Evolutionary conservation across 2,797 vertebrate genomes (phyloP).

Genomic region (Coregonus ussuriensis): DNA sequence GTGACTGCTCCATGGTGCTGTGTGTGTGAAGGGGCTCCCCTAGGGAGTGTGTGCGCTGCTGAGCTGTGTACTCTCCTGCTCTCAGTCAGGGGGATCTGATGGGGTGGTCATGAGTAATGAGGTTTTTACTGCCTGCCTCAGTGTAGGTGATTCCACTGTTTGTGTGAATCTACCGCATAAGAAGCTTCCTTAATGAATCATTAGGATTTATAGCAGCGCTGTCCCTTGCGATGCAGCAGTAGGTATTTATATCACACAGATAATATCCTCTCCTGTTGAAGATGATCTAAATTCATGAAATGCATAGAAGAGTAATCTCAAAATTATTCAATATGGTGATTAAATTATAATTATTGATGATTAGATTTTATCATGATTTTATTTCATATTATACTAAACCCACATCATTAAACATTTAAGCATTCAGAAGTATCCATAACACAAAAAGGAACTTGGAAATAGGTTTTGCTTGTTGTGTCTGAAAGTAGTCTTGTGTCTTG

Average conservation of each 20-base stretch:
- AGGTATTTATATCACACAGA: constrained; percentile 20
- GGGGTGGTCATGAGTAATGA: constrained; percentile 21
- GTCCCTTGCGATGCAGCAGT: constrained; percentile 24
- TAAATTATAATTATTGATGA: neutral
- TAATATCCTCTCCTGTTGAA: constrained; percentile 12
- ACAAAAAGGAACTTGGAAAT: neutral
- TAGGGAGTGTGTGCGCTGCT: constrained; percentile 9
- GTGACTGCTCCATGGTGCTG: neutral
- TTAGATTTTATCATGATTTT: neutral
- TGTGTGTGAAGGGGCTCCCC: constrained; percentile 11
- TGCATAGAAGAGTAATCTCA: neutral
- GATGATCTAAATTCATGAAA: constrained; percentile 19
- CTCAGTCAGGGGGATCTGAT: constrained; percentile 30
- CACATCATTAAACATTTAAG: neutral
- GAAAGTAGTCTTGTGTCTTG: neutral
- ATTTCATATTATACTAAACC: neutral
- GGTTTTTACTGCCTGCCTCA: neutral
- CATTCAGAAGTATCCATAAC: neutral
- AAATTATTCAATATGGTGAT: neutral
- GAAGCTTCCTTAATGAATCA: constrained; percentile 36
- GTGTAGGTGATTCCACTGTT: constrained; percentile 17
- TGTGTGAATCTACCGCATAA: constrained; percentile 19
- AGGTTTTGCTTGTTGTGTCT: neutral
- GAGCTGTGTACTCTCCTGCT: constrained; percentile 1
- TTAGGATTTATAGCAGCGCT: constrained; percentile 28